Base-by-base conservation (phyloP, 2,113 vertebrate genomes). In the Craseonycteris thonglongyai region DNA sequence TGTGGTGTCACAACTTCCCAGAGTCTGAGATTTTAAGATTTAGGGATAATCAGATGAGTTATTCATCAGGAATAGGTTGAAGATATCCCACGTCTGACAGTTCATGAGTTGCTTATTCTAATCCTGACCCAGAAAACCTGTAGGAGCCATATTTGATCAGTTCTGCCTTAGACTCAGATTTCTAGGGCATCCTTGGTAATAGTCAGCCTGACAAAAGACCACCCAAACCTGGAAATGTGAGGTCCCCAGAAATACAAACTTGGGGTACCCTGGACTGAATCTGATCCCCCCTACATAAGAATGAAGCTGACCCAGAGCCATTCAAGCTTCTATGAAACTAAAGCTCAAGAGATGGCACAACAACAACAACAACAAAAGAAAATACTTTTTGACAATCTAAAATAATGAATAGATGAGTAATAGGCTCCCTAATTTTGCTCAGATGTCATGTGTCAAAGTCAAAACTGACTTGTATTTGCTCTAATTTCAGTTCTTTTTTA, bases 401-500 rank as follows among this genome's bases (percentile, higher is more conserved):
- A 84, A 76, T 16, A 78, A 76, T 58, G n/a, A 30, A 51, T 7
- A 75, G 24, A 56, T 88, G 5, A 93, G 21, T 66, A 56, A 79
- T 54, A 84, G 74, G 16, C 15, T 59, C 7, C 47, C 33, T 80
- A 65, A 85, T 93, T 92, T 90, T 94, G 28, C 12, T 88, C 75
- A 91, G 24, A 59, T 72, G 45, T 22, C 11, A 33, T 42, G 16
- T 45, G 6, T 81, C 63, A 38, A 59, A 88, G 42, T 45, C 12
- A 68, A 92, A 76, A 93, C 71, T 98, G 96, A 96, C 90, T 95
- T 95, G 15, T 65, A 30, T 51, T 96, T 97, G 65, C 40, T 93
- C 71, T 94, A 91, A 95, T 95, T 95, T 96, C 95, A 96, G 78
- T 95, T n/a, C n/a, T n/a, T n/a, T n/a, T n/a, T n/a, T n/a, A n/a